A percentile compares a stretch with the other conserved stretches of the same genome.
Conservation (phyloP, 2,888 invertebrate species). For the Galerucella calmariensis region DNA sequence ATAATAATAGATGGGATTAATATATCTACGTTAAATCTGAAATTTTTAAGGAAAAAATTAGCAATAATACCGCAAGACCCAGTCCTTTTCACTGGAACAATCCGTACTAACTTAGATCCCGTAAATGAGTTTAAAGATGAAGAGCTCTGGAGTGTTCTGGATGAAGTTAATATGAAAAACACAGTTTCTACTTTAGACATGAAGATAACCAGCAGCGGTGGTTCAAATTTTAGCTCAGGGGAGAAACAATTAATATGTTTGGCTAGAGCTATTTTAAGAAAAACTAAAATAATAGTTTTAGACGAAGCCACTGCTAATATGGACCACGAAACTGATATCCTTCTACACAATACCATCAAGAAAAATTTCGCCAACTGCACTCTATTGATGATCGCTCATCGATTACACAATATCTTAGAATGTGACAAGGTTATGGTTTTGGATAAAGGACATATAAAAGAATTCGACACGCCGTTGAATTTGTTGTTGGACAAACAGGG, state of each 20-base stretch:
- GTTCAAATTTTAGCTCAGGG: conserved; percentile 49
- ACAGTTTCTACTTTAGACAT: conserved; percentile 71
- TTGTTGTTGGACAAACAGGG: conserved; percentile 71
- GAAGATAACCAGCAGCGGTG: conserved; percentile 51
- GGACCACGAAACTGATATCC: conserved; percentile 80
- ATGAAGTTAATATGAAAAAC: conserved; percentile 59
- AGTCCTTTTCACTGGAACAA: conserved; percentile 78
- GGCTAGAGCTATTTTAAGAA: conserved; percentile 66
- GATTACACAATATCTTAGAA: conserved; percentile 68
- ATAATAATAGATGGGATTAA: conserved; percentile 84
- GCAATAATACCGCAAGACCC: conserved; percentile 90
- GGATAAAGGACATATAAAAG: conserved; percentile 63
- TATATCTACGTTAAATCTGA: conserved; percentile 75
- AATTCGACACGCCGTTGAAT: conserved; percentile 48
- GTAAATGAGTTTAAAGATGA: conserved; percentile 48
- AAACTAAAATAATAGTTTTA: conserved; percentile 65
- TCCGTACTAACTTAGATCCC: conserved; percentile 62
- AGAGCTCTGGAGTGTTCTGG: conserved; percentile 51
- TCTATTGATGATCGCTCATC: conserved; percentile 65
- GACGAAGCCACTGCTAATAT: conserved; percentile 78
- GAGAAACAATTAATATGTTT: conserved; percentile 69
- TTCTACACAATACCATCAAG: conserved; percentile 74
- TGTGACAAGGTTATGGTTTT: conserved; percentile 68
- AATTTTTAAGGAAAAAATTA: conserved; percentile 77
- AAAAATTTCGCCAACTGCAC: conserved; percentile 67